phyloP scores from a whole-genome alignment of 2,797 vertebrate genomes.

The Petrocephalus sullivani region DNA sequence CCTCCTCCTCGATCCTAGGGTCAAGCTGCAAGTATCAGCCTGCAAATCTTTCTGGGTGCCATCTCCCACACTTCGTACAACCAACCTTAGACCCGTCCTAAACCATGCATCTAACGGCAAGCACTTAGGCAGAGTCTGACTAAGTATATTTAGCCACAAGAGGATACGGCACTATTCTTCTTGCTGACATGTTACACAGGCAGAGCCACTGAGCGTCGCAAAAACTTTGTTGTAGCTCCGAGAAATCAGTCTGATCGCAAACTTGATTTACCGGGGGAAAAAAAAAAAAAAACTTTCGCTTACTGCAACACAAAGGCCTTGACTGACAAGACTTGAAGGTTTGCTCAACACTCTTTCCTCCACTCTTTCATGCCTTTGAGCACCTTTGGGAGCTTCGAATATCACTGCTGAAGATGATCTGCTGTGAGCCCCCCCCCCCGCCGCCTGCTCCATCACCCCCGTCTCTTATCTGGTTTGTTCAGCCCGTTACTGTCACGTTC shows the following conservation, averaged over 20 bases:
- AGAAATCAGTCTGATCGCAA: background rate
- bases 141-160: background rate
- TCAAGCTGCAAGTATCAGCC: background rate
- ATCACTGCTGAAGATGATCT: background rate
- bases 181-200: background rate
- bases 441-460: background rate
- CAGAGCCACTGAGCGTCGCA: background rate
- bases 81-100: background rate
- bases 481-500: background rate
- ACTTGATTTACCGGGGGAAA: background rate
- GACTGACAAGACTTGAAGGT: background rate
- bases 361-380: background rate
- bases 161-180: background rate
- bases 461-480: background rate
- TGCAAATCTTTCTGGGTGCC: background rate
- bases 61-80: background rate
- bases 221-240: background rate
- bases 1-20: background rate
- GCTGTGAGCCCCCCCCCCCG: background rate
- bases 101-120: background rate
- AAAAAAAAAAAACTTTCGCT: background rate
- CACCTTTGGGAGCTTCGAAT: background rate
- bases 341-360: background rate
- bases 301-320: background rate
- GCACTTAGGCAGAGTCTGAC: background rate